Base-by-base conservation (phyloP, 2,113 vertebrate species). In the Megaleporinus macrocephalus region DNA sequence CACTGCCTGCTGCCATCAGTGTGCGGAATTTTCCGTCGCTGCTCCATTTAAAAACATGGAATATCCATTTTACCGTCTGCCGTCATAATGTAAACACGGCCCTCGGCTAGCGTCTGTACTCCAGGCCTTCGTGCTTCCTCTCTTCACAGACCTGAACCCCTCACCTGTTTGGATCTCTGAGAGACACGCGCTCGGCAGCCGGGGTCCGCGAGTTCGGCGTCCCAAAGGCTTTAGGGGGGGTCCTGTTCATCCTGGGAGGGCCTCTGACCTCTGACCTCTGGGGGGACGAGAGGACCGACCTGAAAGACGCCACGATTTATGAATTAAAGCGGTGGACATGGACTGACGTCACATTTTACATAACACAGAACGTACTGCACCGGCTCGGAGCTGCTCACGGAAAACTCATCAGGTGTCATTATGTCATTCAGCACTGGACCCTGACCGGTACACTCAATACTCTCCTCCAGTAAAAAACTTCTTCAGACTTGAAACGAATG, bases 151-250 rank as follows among this genome's bases (percentile, higher is more conserved):
- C 18, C 53, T 7, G 6, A 20, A 1, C 22, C 4, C 29, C 79
- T 55, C 71, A 81, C 79, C 79, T 74, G 79, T 27, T 68, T 12
- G 68, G 53, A 55, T 15, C 71, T 4, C 62, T 53, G 59, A 65
- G 66, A 18, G 55, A 57, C 53, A 26, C 70, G 15, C 62, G 41
- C 13, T 30, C 71, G 18, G 71, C 0, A n/a, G 47, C 10, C 5
- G 71, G 71, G 10, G 41, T 74, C 22, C 65, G 79, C 53, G 47
- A 66, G 9, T 47, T 63, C 0, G 62, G 6, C 2, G 16, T 66
- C n/a, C 44, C 79, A 0, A 57, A 61, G 9, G 51, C 29, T 24
- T 73, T 81, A 55, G 6, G 3, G 12, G 72, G 72, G 1, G 47
- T 81, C 62, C 62, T 33, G 47, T 75, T 81, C 5, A 6, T 47